A percentile compares a stretch with the other conserved stretches of the same genome.
Conservation (phyloP, 2,113 vertebrate species). For the Gnathonemus longibarbis region DNA sequence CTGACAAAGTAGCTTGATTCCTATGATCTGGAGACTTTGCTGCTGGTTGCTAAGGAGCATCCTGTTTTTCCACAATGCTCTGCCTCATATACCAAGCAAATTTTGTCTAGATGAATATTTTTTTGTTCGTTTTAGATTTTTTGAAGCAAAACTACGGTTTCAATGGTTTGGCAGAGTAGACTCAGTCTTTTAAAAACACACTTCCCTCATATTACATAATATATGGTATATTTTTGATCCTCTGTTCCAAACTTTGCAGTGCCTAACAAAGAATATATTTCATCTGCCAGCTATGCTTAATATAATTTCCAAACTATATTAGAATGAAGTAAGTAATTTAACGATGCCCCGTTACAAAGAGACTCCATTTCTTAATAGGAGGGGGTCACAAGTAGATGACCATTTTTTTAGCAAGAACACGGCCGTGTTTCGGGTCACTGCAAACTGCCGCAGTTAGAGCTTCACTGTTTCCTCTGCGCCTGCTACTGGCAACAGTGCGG, state of each 20-base stretch:
- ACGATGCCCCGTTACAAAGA: background rate
- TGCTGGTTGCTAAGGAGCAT: background rate
- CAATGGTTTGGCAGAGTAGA: background rate
- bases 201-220: background rate
- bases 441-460: background rate
- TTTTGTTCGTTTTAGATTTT: background rate
- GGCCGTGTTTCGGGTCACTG: background rate
- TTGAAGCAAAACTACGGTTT: background rate
- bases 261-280: background rate
- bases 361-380: background rate
- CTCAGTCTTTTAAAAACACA: background rate
- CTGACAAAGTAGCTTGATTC: background rate
- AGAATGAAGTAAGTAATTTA: background rate
- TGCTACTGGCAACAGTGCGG: constrained; percentile 50
- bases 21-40: background rate
- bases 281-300: background rate
- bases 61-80: background rate
- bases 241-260: background rate
- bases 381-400: background rate
- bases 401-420: background rate
- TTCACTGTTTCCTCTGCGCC: constrained; percentile 17
- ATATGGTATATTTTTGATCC: background rate
- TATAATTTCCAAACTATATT: background rate
- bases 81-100: background rate
- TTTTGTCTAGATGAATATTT: background rate